Percentiles rank a stretch among this genome's conserved stretches.
phyloP scores from a whole-genome alignment of 2,113 vertebrate genomes.

The Scophthalmus maximus region DNA sequence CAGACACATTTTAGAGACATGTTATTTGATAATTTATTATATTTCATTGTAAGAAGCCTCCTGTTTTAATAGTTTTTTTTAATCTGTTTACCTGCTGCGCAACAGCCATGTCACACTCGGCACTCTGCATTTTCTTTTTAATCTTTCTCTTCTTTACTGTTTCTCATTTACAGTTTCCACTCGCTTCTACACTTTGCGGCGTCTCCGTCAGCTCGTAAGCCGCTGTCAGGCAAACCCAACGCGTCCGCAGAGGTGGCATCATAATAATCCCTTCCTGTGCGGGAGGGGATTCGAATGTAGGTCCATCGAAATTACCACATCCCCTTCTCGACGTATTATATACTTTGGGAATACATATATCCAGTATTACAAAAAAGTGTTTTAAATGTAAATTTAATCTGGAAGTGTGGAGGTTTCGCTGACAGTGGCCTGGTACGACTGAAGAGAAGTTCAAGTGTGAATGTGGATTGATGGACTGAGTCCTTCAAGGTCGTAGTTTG shows the following conservation, averaged over 20 bases:
- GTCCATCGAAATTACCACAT: neutral
- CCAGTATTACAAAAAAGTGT: neutral
- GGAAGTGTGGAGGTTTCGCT: too few species aligned
- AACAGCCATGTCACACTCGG: too few species aligned
- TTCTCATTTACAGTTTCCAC: neutral
- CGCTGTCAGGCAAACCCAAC: neutral
- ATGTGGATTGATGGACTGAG: too few species aligned
- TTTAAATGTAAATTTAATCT: neutral
- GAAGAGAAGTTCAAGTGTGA: neutral
- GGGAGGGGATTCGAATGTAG: neutral
- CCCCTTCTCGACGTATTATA: neutral
- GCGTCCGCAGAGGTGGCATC: neutral
- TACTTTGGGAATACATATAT: neutral
- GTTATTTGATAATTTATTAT: too few species aligned
- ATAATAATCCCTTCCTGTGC: neutral
- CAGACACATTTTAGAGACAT: too few species aligned
- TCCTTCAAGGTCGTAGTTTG: neutral
- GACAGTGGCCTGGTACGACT: neutral
- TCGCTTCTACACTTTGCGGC: neutral
- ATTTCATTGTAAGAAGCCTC: too few species aligned
- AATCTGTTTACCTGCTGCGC: too few species aligned
- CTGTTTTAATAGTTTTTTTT: too few species aligned
- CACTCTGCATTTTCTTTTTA: too few species aligned
- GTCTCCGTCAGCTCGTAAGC: neutral
- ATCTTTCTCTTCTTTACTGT: too few species aligned